Evolutionary conservation across 2,113 vertebrate species (phyloP).

Genomic region (Marmota monax): DNA sequence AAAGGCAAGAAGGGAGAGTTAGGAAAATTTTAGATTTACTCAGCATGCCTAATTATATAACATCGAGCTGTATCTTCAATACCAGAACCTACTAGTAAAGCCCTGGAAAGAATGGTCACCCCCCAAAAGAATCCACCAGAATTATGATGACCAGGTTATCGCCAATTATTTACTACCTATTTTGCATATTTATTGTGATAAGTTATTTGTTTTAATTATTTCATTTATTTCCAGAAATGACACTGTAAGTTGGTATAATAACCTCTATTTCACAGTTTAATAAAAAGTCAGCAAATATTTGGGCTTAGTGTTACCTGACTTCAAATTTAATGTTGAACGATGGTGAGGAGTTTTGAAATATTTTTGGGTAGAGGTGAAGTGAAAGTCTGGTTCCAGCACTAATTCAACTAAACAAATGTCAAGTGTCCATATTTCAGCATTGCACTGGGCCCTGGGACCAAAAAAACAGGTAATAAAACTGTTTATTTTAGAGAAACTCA

Average conservation of each 20-base stretch:
- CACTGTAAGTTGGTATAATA: neutral
- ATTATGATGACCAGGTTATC: neutral
- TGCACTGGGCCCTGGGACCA: neutral
- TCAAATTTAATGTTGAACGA: neutral
- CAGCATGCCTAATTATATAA: neutral
- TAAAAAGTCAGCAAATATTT: neutral
- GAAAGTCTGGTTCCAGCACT: neutral
- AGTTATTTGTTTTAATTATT: neutral
- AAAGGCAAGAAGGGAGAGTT: constrained; percentile 42
- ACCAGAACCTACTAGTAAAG: neutral
- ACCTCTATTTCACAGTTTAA: neutral
- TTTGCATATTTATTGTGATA: neutral
- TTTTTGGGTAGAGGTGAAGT: neutral
- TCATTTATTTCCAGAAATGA: constrained; percentile 8
- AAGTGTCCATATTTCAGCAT: neutral
- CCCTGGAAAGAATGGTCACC: neutral
- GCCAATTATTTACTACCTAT: neutral
- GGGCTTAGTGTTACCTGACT: neutral
- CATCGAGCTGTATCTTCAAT: neutral
- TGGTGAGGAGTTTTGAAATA: neutral
- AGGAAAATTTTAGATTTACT: constrained; percentile 2
- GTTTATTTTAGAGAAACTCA: neutral
- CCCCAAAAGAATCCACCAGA: neutral
- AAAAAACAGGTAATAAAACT: constrained; percentile 8
- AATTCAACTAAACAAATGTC: neutral